A percentile compares a stretch with the other conserved stretches of the same genome.
Evolutionary conservation across 2,797 vertebrate genomes (phyloP).

Genomic region (Emydoidea blandingii): DNA sequence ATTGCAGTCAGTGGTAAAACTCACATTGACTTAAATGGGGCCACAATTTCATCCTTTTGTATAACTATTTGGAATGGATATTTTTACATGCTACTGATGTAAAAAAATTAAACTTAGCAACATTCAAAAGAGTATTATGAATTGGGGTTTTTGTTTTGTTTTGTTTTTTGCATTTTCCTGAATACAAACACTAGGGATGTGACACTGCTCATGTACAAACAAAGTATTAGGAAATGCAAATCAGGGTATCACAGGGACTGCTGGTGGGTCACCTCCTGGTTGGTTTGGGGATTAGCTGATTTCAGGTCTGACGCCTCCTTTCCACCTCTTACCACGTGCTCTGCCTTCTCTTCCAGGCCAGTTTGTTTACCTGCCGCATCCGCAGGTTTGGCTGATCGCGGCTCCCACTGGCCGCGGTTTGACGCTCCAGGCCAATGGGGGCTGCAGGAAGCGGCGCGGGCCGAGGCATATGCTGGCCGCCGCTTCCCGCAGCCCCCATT

Average conservation of each 20-base stretch:
- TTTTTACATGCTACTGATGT: accelerated
- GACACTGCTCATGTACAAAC: neutral
- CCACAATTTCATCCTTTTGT: conserved; percentile 45
- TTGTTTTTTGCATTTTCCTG: accelerated
- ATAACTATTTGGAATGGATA: neutral
- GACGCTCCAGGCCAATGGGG: too few relatives aligned
- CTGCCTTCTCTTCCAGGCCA: neutral
- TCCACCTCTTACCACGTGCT: neutral
- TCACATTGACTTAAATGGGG: neutral
- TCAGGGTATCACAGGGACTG: neutral
- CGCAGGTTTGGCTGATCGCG: too few relatives aligned
- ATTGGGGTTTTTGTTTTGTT: neutral
- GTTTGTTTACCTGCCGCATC: too few relatives aligned
- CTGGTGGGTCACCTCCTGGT: neutral
- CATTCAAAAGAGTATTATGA: neutral
- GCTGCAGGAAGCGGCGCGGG: too few relatives aligned
- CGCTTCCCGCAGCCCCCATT: too few relatives aligned
- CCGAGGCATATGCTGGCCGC: too few relatives aligned
- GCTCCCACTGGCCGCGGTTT: too few relatives aligned
- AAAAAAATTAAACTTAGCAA: neutral
- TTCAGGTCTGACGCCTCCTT: neutral
- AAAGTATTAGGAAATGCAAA: neutral
- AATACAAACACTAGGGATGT: neutral
- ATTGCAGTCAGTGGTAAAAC: conserved; percentile 61
- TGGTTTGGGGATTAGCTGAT: neutral